Evolutionary conservation across 2,797 vertebrate species (phyloP).

Genomic region (Tangara arthus): DNA sequence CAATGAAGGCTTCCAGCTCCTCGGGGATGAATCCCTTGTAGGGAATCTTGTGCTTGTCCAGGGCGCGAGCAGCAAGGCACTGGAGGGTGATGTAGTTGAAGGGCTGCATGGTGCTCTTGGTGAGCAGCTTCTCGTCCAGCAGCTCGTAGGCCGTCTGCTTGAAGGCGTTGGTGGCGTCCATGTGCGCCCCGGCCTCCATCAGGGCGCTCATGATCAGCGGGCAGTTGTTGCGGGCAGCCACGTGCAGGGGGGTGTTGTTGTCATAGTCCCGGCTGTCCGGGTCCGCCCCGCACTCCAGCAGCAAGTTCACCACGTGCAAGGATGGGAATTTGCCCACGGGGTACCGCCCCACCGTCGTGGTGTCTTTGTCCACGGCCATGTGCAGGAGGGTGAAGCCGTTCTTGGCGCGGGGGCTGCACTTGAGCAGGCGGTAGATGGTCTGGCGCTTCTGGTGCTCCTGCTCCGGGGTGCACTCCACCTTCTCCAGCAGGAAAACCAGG

Average conservation of each 20-base stretch:
- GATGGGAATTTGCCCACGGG: slow-evolving; percentile 93
- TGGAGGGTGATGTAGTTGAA: slow-evolving; percentile 92
- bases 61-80: slow-evolving; percentile 93
- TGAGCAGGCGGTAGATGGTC: slow-evolving; percentile 90
- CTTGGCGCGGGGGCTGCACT: slow-evolving; percentile 88
- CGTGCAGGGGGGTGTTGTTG: slow-evolving; percentile 93
- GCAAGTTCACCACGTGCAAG: slow-evolving; percentile 82
- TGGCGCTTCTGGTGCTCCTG: slow-evolving; percentile 93
- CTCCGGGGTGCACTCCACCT: slow-evolving; percentile 85
- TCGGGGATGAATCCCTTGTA: slow-evolving; percentile 94
- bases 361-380: slow-evolving; percentile 94
- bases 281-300: slow-evolving; percentile 91
- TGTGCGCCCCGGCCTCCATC: slow-evolving; percentile 88
- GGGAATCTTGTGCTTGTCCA: slow-evolving; percentile 91
- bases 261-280: slow-evolving; percentile 91
- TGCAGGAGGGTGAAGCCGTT: slow-evolving; percentile 89
- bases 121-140: slow-evolving; percentile 87
- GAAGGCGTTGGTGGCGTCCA: slow-evolving; percentile 91
- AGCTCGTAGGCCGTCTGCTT: slow-evolving; percentile 90
- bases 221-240: slow-evolving; percentile 87
- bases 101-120: slow-evolving; percentile 86
- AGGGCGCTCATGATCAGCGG: slow-evolving; percentile 88
- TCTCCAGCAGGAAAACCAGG: slow-evolving; percentile 90
- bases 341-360: slow-evolving; percentile 90
- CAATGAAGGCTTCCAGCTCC: slow-evolving; percentile 94